A percentile compares a stretch with the other conserved stretches of the same genome.
These are phyloP conservation scores for Palythoa grandiflora DNA, from an alignment of 92 coral and sea anemone species.

Conservation along the genomic window DNA sequence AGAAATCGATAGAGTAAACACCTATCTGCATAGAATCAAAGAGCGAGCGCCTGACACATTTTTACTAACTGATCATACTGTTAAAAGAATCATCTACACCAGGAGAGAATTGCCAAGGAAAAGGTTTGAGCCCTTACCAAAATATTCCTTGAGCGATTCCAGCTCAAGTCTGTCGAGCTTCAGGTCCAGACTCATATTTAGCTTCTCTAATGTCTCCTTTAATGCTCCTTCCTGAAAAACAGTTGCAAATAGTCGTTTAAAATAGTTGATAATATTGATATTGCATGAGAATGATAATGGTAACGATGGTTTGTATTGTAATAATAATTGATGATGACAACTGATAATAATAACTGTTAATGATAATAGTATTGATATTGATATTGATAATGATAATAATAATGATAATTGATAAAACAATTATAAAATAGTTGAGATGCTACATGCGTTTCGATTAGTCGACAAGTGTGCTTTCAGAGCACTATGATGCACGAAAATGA, in stretches of 20 bases:
- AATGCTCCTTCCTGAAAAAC: constrained; percentile 79
- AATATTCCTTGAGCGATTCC: constrained; percentile 87
- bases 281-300: too few relatives aligned
- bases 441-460: too few relatives aligned
- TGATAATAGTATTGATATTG: not conserved
- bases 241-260: not conserved
- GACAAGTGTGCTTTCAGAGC: too few relatives aligned
- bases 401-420: too few relatives aligned
- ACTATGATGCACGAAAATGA: too few relatives aligned
- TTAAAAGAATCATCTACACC: not conserved
- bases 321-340: too few relatives aligned
- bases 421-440: too few relatives aligned
- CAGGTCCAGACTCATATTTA: constrained; percentile 80
- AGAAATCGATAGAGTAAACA: too few relatives aligned
- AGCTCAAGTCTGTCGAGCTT: constrained; percentile 97
- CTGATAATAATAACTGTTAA: not conserved
- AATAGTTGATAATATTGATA: not conserved
- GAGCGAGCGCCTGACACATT: too few relatives aligned
- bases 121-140: constrained; percentile 65
- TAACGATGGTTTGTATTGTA: not conserved
- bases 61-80: not conserved
- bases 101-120: not conserved
- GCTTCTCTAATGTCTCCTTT: constrained; percentile 77
- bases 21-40: too few relatives aligned
- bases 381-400: not conserved